These are phyloP conservation scores for Eulemur rubriventer DNA, from an alignment of 2,797 vertebrate genomes.

Conservation along the genomic window DNA sequence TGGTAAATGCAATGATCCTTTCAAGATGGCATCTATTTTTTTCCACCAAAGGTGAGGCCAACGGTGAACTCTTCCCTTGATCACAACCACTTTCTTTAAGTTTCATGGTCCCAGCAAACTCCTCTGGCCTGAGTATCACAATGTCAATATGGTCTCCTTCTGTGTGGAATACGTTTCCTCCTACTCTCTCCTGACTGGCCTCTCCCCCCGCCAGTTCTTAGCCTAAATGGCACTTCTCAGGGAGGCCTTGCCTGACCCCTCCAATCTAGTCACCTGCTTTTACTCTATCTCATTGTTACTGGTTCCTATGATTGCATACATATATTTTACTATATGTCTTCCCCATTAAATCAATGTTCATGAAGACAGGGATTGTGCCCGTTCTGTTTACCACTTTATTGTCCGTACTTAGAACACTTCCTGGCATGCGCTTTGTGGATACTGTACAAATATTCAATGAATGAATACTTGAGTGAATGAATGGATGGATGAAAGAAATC, in stretches of 20 bases:
- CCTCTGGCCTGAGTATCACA: neutral
- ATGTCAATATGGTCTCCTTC: neutral
- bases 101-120: neutral
- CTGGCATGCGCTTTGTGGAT: neutral
- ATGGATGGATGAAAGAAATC: neutral
- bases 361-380: neutral
- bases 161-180: neutral
- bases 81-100: neutral
- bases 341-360: neutral
- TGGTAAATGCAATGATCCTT: neutral
- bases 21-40: neutral
- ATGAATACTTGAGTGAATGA: neutral
- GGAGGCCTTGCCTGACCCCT: neutral
- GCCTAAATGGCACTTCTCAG: neutral
- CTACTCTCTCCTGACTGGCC: neutral
- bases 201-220: neutral
- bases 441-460: constrained; percentile 23
- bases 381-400: neutral
- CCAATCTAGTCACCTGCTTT: neutral
- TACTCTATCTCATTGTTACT: neutral
- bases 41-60: neutral
- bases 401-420: neutral
- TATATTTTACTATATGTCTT: neutral
- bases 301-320: neutral
- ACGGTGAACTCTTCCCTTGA: neutral